Evolutionary conservation across 2,888 invertebrate species (phyloP), one percentile per base, ranked within the genome.

Genomic region (Eupithecia exiguata): DNA sequence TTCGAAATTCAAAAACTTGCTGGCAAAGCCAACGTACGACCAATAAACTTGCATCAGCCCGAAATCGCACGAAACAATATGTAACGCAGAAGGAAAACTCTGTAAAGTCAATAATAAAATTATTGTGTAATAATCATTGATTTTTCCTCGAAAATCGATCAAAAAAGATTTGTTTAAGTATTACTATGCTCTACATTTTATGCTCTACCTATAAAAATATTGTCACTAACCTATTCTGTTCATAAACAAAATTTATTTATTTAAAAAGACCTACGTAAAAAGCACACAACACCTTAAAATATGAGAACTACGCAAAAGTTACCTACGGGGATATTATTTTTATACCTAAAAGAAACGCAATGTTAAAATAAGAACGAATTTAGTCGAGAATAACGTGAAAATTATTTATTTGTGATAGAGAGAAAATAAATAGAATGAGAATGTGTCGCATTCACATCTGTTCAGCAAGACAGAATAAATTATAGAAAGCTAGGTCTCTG

Each of bases 41-140:
- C 77, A 84, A 84, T 84, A 84, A 87, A 88, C 85, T 87, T 83
- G 86, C 84, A 84, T 86, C 84, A 85, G 84, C 87, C 75, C 74
- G 76, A 66, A 70, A 61, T 66, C 5, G 78, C 61, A 67, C 43
- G 68, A 49, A 69, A 43, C 35, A 66, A 10, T 43, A 14, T 40
- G n/a, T 36, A 25, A n/a, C 14, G 12, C 66, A 66, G 66, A 66
- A 66, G 66, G n/a, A 21, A 21, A 36, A 66, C 66, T 66, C 14
- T 7, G 3, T n/a, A 14, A 35, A 62, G 18, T 62, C 18, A 30
- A 62, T 18, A 53, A n/a, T n/a, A n/a, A n/a, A n/a, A n/a, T n/a
- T n/a, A n/a, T n/a, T n/a, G n/a, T n/a, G n/a, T n/a, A n/a, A n/a
- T n/a, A n/a, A n/a, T n/a, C n/a, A n/a, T n/a, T n/a, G n/a, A n/a